Conservation (phyloP, 2,113 vertebrate genomes). For the Fregetta grallaria region DNA sequence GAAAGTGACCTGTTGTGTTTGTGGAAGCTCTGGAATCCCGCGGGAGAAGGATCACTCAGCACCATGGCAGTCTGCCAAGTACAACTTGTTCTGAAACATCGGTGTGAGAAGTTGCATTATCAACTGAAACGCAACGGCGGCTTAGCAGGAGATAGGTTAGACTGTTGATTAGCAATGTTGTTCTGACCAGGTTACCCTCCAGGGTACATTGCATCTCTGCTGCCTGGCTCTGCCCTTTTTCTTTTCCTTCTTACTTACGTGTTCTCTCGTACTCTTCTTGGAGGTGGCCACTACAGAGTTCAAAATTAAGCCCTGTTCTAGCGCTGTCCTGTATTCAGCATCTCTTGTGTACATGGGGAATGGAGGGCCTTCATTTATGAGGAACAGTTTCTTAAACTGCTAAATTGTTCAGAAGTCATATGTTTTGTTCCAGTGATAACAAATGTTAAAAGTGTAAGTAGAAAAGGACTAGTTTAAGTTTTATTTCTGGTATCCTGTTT, state of each 20-base stretch:
- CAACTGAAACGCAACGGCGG: not conserved
- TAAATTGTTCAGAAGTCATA: not conserved
- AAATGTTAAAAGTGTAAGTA: not conserved
- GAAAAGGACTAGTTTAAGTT: not conserved
- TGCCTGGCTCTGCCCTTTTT: not conserved
- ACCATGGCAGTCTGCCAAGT: constrained; percentile 46
- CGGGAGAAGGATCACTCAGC: constrained; percentile 61
- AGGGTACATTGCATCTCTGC: not conserved
- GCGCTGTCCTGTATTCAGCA: not conserved
- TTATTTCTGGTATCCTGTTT: not conserved
- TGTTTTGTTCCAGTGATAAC: not conserved
- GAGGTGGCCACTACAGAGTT: not conserved
- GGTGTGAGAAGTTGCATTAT: constrained; percentile 55
- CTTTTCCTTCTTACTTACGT: fast-evolving
- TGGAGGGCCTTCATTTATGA: not conserved
- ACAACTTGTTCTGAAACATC: constrained; percentile 64
- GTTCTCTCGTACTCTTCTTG: not conserved
- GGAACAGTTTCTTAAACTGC: not conserved
- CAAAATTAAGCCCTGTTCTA: fast-evolving
- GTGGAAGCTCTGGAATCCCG: constrained; percentile 64
- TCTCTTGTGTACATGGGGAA: fast-evolving
- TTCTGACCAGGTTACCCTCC: not conserved
- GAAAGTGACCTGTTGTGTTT: constrained; percentile 66
- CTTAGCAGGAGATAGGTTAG: constrained; percentile 31
- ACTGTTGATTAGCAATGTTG: constrained; percentile 44